phyloP scores from a whole-genome alignment of 2,888 invertebrate species.

The Myopa tessellatipennis region DNA sequence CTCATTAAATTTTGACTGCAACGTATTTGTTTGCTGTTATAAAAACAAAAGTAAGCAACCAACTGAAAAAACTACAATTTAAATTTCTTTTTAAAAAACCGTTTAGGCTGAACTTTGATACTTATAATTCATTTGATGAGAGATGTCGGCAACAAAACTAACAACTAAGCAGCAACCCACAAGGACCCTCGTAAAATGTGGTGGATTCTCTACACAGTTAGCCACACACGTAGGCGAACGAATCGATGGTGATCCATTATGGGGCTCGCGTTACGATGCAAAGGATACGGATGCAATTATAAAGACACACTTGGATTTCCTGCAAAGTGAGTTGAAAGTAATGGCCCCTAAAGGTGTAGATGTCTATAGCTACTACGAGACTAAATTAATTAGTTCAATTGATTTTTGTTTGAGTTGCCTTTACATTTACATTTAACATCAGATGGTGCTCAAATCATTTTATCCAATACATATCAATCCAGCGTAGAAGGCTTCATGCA shows the following conservation, averaged over 20 bases:
- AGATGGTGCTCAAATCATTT: slow-evolving; percentile 91
- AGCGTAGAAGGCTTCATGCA: slow-evolving; percentile 80
- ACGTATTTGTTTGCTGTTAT: no score
- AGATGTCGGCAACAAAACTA: background rate
- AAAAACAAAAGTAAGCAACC: no score
- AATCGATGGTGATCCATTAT: slow-evolving; percentile 87
- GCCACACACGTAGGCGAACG: slow-evolving; percentile 78
- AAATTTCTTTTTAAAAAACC: no score
- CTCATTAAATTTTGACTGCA: no score
- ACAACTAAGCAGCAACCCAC: background rate
- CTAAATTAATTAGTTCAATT: background rate
- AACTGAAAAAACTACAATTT: no score
- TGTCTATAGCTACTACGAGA: background rate
- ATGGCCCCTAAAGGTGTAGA: background rate
- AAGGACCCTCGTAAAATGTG: slow-evolving; percentile 72
- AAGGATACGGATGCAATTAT: slow-evolving; percentile 82
- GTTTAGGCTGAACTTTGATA: no score
- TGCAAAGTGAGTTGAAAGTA: slow-evolving; percentile 72
- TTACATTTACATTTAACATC: slow-evolving; percentile 43
- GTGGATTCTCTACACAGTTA: slow-evolving; percentile 85
- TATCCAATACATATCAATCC: slow-evolving; percentile 91
- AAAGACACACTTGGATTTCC: slow-evolving; percentile 82
- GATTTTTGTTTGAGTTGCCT: background rate
- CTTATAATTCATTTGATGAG: background rate
- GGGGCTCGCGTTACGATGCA: slow-evolving; percentile 85